A percentile compares a stretch with the other conserved stretches of the same genome.
phyloP scores from a whole-genome alignment of 2,797 vertebrate genomes.

The Mormyrus proboscirostris region DNA sequence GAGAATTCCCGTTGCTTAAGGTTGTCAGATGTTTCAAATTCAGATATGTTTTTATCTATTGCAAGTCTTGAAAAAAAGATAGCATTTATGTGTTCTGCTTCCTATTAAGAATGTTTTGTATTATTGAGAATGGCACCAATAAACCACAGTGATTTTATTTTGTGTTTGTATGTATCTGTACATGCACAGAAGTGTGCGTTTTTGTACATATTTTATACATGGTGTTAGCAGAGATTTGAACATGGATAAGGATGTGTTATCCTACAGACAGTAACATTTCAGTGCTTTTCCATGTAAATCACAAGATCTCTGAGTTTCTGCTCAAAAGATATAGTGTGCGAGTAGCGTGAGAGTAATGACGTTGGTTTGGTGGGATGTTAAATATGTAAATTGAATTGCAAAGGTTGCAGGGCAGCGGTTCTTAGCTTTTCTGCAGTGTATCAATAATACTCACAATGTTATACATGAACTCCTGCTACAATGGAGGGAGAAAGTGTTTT shows the following conservation, averaged over 20 bases:
- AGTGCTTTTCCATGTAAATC: not conserved
- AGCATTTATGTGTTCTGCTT: not conserved
- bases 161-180: not conserved
- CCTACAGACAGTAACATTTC: not conserved
- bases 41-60: not conserved
- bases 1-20: not conserved
- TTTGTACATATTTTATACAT: constrained; percentile 2
- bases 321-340: not conserved
- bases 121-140: not conserved
- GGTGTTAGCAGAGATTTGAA: not conserved
- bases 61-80: not conserved
- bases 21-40: not conserved
- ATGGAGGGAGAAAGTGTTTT: not conserved
- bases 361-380: not conserved
- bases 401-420: not conserved
- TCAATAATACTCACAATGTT: not conserved
- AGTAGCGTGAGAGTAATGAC: not conserved
- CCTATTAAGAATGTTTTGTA: not conserved
- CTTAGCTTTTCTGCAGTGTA: not conserved
- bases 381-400: not conserved
- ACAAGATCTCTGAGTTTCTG: not conserved
- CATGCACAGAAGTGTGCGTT: not conserved
- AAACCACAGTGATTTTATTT: not conserved
- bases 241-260: not conserved
- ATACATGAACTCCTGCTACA: not conserved